These are phyloP conservation scores for Nymphalis urticae DNA, from an alignment of 2,888 invertebrate genomes.

Conservation along the genomic window DNA sequence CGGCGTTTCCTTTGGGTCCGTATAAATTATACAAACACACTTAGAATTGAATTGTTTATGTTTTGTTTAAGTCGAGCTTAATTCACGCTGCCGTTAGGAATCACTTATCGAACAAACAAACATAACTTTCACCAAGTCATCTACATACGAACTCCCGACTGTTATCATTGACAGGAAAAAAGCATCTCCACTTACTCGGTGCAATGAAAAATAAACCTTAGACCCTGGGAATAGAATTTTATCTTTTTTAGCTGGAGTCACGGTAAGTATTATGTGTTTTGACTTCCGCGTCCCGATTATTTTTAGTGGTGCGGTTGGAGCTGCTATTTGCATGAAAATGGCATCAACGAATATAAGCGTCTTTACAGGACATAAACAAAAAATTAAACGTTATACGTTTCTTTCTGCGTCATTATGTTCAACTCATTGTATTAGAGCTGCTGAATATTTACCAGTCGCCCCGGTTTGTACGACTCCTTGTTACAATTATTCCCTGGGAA, in stretches of 20 bases:
- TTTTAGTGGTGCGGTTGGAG: conserved; percentile 24
- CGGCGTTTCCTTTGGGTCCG: conserved; percentile 4
- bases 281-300: conserved; percentile 32
- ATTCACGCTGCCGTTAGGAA: neutral
- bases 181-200: neutral
- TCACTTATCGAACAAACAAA: conserved; percentile 15
- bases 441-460: too few relatives aligned
- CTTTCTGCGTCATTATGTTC: neutral
- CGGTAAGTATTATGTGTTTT: conserved; percentile 30
- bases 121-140: conserved; percentile 9
- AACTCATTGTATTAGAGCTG: neutral
- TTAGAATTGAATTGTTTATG: neutral
- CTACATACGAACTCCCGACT: neutral
- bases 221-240: neutral
- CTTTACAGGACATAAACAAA: conserved; percentile 2
- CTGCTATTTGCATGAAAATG: conserved; percentile 27
- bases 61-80: neutral
- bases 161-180: conserved; percentile 6
- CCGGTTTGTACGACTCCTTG: neutral
- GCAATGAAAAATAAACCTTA: conserved; percentile 14
- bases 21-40: neutral
- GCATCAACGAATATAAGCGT: conserved; percentile 20
- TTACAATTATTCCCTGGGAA: too few relatives aligned
- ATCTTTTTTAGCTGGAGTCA: neutral
- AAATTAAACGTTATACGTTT: neutral